Base-by-base conservation (phyloP, 1,140 invertebrate genomes). In the Neuroterus valhalla region DNA sequence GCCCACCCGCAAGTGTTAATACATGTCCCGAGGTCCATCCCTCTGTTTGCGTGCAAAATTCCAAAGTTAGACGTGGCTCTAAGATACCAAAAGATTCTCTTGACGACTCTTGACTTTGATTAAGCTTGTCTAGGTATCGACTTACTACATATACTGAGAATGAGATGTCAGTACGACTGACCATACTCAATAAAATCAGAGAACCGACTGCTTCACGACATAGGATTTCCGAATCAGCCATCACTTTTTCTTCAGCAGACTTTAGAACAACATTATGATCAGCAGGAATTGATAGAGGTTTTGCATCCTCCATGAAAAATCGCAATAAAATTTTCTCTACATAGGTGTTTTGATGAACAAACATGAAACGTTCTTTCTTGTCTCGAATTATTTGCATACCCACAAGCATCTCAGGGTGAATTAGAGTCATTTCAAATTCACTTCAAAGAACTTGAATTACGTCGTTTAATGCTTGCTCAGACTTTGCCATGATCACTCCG, bases 241-340 rank as follows among this genome's bases (percentile, higher is more conserved):
- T 15, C 69, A 74, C 76, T 0, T 50, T 66, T 2, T 19, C 42
- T 11, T 73, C 71, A 19, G 12, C 6, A 19, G 17, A 31, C 19
- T 38, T 19, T 46, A 70, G 45, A 19, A 43, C 45, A 4, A 38
- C 21, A 38, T 72, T 66, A 15, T 70, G 68, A n/a, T n/a, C n/a
- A n/a, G n/a, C n/a, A n/a, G n/a, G n/a, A n/a, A n/a, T n/a, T n/a
- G n/a, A n/a, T n/a, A n/a, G n/a, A n/a, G n/a, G n/a, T n/a, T n/a
- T n/a, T n/a, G n/a, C n/a, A n/a, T n/a, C n/a, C n/a, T n/a, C 50
- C 74, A 76, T 76, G 14, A 17, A 12, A 62, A 76, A 79, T 71
- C 67, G 71, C 15, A 72, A 46, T 10, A 76, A 46, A 10, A 79
- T 44, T 66, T 74, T 71, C 8, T 72, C 23, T 10, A 45, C 42